Evolutionary conservation across 2,888 invertebrate genomes (phyloP).

Genomic region (Polyommatus icarus): DNA sequence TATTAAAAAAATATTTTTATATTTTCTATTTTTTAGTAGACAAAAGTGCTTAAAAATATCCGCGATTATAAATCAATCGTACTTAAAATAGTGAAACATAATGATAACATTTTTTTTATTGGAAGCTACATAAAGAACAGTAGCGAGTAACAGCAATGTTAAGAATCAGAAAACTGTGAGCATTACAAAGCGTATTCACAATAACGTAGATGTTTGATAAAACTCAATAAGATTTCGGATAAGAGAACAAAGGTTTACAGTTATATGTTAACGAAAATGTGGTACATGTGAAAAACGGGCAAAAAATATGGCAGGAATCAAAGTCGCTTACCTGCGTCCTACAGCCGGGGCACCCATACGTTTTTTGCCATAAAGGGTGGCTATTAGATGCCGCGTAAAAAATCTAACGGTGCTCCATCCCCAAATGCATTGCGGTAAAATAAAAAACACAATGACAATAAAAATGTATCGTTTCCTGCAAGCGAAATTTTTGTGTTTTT

Average conservation of each 20-base stretch:
- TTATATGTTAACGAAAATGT: slow-evolving; percentile 58
- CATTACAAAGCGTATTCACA: slow-evolving; percentile 35
- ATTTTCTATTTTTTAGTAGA: too few species aligned
- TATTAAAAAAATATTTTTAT: too few species aligned
- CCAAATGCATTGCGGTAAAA: slow-evolving; percentile 70
- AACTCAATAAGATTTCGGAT: slow-evolving; percentile 40
- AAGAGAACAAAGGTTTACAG: slow-evolving; percentile 54
- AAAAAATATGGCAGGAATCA: slow-evolving; percentile 62
- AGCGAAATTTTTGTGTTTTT: slow-evolving; percentile 48
- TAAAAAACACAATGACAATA: slow-evolving; percentile 70
- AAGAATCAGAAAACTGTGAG: slow-evolving; percentile 17
- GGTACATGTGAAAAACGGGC: slow-evolving; percentile 55
- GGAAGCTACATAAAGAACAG: slow-evolving; percentile 20
- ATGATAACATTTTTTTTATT: neutral
- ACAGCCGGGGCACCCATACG: slow-evolving; percentile 47
- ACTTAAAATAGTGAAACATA: neutral
- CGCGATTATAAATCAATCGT: too few species aligned
- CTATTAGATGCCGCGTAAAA: slow-evolving; percentile 65
- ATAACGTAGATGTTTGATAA: slow-evolving; percentile 39
- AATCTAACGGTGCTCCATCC: slow-evolving; percentile 72
- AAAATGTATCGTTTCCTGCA: slow-evolving; percentile 69
- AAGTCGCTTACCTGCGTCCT: slow-evolving; percentile 74
- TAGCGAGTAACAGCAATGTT: slow-evolving; percentile 6
- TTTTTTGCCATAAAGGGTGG: slow-evolving; percentile 72
- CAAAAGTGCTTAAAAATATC: too few species aligned